Conservation (phyloP, 2,888 invertebrate genomes). For the Nebria brevicollis region DNA sequence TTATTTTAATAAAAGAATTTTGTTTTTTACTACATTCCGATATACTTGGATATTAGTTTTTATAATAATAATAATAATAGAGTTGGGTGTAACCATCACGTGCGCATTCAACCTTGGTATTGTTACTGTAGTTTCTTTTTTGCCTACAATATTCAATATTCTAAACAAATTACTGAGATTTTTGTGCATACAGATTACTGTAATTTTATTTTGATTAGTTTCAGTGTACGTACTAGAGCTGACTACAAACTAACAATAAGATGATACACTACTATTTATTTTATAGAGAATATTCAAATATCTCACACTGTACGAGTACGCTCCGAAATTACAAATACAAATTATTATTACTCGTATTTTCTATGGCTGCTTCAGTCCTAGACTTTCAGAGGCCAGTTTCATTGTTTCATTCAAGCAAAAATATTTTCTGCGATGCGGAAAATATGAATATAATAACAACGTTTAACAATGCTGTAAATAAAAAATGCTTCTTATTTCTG, state of each 20-base stretch:
- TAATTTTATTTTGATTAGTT: constrained; percentile 30
- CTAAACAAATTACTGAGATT: constrained; percentile 23
- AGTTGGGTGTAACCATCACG: constrained; percentile 27
- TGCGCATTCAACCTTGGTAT: constrained; percentile 36
- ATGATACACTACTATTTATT: too few species aligned
- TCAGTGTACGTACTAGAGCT: constrained; percentile 29
- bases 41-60: constrained; percentile 14
- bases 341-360: too few species aligned
- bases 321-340: too few species aligned
- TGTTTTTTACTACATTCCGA: constrained; percentile 25
- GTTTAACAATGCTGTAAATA: too few species aligned
- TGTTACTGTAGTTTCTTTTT: neutral
- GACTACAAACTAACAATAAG: neutral
- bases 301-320: too few species aligned
- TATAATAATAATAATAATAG: constrained; percentile 5
- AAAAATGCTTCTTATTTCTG: too few species aligned
- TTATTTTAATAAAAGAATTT: constrained; percentile 9
- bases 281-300: too few species aligned
- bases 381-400: too few species aligned
- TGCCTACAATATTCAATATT: constrained; percentile 18
- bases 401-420: too few species aligned
- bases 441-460: too few species aligned
- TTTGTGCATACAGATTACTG: constrained; percentile 27
- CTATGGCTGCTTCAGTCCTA: too few species aligned
- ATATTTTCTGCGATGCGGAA: too few species aligned